Conservation (phyloP, 2,888 invertebrate genomes). For the Ctenicera cuprea region DNA sequence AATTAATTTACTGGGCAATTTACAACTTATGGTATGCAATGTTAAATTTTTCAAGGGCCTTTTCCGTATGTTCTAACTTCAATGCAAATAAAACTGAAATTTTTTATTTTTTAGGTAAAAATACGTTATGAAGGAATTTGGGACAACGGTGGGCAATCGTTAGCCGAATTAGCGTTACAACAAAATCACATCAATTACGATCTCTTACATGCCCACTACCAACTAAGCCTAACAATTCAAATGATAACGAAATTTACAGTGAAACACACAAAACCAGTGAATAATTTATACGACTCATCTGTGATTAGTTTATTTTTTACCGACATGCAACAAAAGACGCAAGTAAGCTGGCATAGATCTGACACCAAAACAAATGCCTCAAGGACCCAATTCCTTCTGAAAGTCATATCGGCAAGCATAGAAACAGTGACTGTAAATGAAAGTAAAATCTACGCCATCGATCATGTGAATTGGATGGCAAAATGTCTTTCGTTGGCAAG, state of each 20-base stretch:
- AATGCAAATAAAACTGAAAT: too few relatives aligned
- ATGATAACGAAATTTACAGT: conserved; percentile 87
- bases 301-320: conserved; percentile 76
- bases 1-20: too few relatives aligned
- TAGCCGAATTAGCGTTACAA: conserved; percentile 86
- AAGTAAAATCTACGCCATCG: conserved; percentile 72
- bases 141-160: conserved; percentile 78
- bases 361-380: conserved; percentile 82
- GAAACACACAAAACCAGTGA: conserved; percentile 83
- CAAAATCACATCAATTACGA: conserved; percentile 85
- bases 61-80: too few relatives aligned
- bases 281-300: conserved; percentile 85
- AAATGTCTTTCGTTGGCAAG: conserved; percentile 82
- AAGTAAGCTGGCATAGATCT: conserved; percentile 78
- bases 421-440: conserved; percentile 81
- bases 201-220: conserved; percentile 86
- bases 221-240: conserved; percentile 84
- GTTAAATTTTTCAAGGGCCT: too few relatives aligned
- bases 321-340: conserved; percentile 73
- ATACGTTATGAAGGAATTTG: conserved; percentile 79
- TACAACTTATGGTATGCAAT: too few relatives aligned
- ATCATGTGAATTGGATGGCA: conserved; percentile 82
- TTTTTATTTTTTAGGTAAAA: conserved; percentile 65
- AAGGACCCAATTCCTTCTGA: conserved; percentile 83
- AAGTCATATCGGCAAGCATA: conserved; percentile 83